phyloP scores from a whole-genome alignment of 2,113 vertebrate species.

The Eulemur rufifrons region DNA sequence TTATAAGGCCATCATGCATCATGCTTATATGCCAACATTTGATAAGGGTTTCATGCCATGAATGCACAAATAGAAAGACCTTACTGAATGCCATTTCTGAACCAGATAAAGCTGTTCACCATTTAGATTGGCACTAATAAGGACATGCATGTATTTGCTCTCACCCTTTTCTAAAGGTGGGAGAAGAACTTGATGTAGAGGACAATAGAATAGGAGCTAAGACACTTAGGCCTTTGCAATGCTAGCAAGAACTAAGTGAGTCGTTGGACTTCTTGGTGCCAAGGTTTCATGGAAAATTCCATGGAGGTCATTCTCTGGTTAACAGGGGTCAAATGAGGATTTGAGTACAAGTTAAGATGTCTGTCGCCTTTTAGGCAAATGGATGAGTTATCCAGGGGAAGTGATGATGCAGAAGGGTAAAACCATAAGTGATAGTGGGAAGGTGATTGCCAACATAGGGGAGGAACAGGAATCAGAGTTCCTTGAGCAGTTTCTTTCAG shows the following conservation, averaged over 20 bases:
- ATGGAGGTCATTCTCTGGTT: not conserved
- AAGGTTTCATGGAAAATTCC: not conserved
- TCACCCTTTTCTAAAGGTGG: not conserved
- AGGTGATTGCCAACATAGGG: not conserved
- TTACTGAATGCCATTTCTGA: not conserved
- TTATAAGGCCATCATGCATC: not conserved
- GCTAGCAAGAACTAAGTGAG: not conserved
- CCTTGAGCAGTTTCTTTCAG: not conserved
- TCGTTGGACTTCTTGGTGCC: not conserved
- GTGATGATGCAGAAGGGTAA: too few relatives aligned
- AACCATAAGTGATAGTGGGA: too few relatives aligned
- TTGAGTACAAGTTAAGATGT: not conserved
- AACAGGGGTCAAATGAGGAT: not conserved
- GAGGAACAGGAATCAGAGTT: not conserved
- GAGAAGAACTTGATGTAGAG: not conserved
- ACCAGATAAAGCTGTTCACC: not conserved
- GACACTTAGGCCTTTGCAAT: not conserved
- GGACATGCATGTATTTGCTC: not conserved
- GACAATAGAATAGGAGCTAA: not conserved
- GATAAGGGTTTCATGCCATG: not conserved
- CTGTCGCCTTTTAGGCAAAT: not conserved
- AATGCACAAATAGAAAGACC: not conserved
- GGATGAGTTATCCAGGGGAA: not conserved
- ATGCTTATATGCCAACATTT: not conserved
- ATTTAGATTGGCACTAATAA: not conserved